A percentile compares a stretch with the other conserved stretches of the same genome.
Evolutionary conservation across 2,113 vertebrate species (phyloP).

Genomic region (Penelope pileata): DNA sequence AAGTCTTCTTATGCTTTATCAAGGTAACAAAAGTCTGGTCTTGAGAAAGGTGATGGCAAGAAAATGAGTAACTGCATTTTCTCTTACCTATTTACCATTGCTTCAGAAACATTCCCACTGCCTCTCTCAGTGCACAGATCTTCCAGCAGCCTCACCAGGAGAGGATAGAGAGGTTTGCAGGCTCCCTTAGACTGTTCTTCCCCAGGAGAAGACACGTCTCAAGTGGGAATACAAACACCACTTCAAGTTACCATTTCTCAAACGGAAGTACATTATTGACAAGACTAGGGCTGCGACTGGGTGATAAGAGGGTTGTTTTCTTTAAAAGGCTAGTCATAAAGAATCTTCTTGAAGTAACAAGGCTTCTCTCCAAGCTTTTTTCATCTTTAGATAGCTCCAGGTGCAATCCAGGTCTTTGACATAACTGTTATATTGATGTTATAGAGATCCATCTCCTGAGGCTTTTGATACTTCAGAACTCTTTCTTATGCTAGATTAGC

Average conservation of each 20-base stretch:
- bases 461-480: background rate
- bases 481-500: background rate
- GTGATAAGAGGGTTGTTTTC: background rate
- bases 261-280: background rate
- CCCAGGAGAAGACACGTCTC: background rate
- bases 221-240: background rate
- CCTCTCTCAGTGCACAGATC: background rate
- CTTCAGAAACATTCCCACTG: background rate
- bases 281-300: background rate
- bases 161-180: background rate
- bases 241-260: background rate
- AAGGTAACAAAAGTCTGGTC: background rate
- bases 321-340: background rate
- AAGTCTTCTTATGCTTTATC: background rate
- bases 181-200: background rate
- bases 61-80: background rate
- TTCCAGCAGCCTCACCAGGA: background rate
- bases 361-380: background rate
- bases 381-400: background rate
- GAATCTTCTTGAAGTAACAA: background rate
- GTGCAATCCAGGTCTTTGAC: background rate
- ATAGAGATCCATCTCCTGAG: background rate
- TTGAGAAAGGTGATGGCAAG: background rate
- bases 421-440: background rate
- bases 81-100: background rate